Percentiles rank a stretch among this genome's conserved stretches.
These are phyloP conservation scores for Mythimna vitellina DNA, from an alignment of 2,888 invertebrate genomes.

Conservation along the genomic window DNA sequence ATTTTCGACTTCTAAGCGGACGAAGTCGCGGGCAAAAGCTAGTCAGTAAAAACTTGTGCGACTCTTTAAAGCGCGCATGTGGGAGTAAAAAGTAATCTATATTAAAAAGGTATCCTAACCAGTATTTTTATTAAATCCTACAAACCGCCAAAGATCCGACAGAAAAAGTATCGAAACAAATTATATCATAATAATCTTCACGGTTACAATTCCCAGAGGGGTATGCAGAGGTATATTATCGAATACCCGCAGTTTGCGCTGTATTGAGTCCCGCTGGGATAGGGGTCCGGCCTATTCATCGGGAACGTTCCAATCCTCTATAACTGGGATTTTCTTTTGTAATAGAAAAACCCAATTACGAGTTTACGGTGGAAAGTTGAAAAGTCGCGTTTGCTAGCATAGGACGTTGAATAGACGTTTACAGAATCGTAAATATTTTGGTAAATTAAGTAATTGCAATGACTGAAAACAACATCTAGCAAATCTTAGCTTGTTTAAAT, in stretches of 20 bases:
- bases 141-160: neutral
- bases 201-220: constrained; percentile 52
- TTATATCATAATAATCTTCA: constrained; percentile 55
- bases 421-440: neutral
- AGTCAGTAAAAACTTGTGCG: too few relatives aligned
- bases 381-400: constrained; percentile 31
- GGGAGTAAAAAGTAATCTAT: too few relatives aligned
- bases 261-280: constrained; percentile 50
- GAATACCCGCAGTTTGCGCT: constrained; percentile 56
- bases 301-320: constrained; percentile 48
- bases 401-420: neutral
- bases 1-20: too few relatives aligned
- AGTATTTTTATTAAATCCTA: constrained; percentile 15
- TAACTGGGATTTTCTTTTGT: constrained; percentile 58
- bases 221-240: constrained; percentile 51
- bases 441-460: neutral
- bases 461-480: too few relatives aligned
- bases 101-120: neutral
- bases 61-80: too few relatives aligned
- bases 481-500: too few relatives aligned
- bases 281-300: constrained; percentile 54
- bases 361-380: constrained; percentile 39
- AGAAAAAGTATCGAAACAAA: constrained; percentile 51
- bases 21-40: too few relatives aligned
- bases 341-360: constrained; percentile 59